phyloP scores from a whole-genome alignment of 2,113 vertebrate genomes.

The Pedetes capensis region DNA sequence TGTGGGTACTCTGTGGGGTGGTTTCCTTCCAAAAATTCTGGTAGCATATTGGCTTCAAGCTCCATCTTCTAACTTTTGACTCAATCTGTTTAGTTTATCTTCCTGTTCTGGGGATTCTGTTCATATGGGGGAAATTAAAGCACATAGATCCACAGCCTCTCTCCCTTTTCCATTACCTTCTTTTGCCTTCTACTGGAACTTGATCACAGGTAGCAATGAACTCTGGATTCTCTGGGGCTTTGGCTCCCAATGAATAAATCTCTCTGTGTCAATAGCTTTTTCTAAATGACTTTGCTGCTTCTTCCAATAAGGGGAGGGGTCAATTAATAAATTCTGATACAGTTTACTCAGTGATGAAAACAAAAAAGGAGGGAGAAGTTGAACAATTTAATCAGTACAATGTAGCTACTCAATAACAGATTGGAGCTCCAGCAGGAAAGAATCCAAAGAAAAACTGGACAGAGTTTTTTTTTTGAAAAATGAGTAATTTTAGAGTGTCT shows the following conservation, averaged over 20 bases:
- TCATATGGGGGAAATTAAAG: background rate
- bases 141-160: background rate
- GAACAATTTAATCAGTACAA: background rate
- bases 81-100: background rate
- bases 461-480: conserved; percentile 49
- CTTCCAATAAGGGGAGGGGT: background rate
- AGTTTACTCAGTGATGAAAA: background rate
- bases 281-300: background rate
- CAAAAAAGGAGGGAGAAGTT: background rate
- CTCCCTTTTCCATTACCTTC: background rate
- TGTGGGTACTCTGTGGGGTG: background rate
- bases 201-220: background rate
- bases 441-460: background rate
- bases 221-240: background rate
- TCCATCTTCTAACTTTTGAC: background rate
- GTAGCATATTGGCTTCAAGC: background rate
- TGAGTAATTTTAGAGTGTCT: conserved; percentile 30
- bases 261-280: background rate
- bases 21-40: background rate
- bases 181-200: background rate
- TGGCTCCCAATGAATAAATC: background rate
- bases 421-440: background rate
- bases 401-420: background rate
- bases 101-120: background rate
- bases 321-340: background rate